These are phyloP conservation scores for Acanthornis magna DNA, from an alignment of 2,797 vertebrate genomes.

Conservation along the genomic window DNA sequence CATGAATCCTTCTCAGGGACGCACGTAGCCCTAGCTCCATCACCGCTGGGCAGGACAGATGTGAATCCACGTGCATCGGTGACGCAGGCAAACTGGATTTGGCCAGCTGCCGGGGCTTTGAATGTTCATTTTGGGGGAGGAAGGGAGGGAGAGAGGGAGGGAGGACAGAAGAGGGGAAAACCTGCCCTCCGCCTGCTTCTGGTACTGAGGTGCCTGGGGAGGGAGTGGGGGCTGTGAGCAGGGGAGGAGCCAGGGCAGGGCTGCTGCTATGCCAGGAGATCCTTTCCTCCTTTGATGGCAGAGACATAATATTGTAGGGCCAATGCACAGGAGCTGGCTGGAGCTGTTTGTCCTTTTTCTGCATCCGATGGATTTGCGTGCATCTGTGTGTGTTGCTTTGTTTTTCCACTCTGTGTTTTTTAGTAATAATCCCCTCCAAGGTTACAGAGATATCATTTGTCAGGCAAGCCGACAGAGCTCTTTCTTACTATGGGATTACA, in stretches of 20 bases:
- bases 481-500: constrained; percentile 68
- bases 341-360: constrained; percentile 33
- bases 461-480: constrained; percentile 58
- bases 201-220: background rate
- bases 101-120: constrained; percentile 52
- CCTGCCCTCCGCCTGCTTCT: background rate
- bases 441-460: constrained; percentile 66
- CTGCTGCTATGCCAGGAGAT: background rate
- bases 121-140: constrained; percentile 25
- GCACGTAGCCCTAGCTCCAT: constrained; percentile 25
- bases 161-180: background rate
- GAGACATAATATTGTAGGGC: rapidly evolving
- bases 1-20: constrained; percentile 7
- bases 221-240: background rate
- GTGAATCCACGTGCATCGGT: constrained; percentile 25
- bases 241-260: background rate
- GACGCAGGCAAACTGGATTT: constrained; percentile 60
- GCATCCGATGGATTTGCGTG: background rate
- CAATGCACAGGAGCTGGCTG: background rate
- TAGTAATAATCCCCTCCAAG: constrained; percentile 65
- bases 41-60: constrained; percentile 50
- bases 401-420: constrained; percentile 26
- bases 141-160: background rate
- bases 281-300: background rate
- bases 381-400: background rate